A percentile compares a stretch with the other conserved stretches of the same genome.
Conservation (phyloP, 2,797 vertebrate species). For the Poeciliopsis paucimaculata region DNA sequence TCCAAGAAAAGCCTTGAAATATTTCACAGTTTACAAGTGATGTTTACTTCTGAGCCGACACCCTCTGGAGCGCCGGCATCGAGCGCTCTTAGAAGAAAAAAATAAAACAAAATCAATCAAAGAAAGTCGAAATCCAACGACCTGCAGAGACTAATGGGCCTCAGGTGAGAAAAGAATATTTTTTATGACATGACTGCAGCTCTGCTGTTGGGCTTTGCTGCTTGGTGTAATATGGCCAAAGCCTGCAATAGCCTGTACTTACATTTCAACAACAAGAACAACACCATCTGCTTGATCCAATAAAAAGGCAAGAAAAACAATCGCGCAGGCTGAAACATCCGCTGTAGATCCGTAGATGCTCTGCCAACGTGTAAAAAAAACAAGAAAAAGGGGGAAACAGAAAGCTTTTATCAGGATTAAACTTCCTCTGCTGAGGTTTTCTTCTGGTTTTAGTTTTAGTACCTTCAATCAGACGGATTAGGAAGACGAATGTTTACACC, state of each 20-base stretch:
- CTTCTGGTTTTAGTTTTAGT: slow-evolving; percentile 27
- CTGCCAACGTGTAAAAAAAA: neutral
- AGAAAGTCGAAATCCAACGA: slow-evolving; percentile 28
- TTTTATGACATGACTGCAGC: neutral
- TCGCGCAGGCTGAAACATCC: slow-evolving; percentile 4
- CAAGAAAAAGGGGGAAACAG: neutral
- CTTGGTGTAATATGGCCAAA: slow-evolving; percentile 26
- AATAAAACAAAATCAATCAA: slow-evolving; percentile 37
- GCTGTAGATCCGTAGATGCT: neutral
- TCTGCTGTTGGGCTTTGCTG: slow-evolving; percentile 7
- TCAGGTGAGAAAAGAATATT: slow-evolving; percentile 25
- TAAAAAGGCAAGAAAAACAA: slow-evolving; percentile 15
- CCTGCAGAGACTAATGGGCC: slow-evolving; percentile 22
- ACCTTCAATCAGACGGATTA: slow-evolving; percentile 34
- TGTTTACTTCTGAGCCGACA: slow-evolving; percentile 54
- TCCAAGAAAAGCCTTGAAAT: slow-evolving; percentile 32
- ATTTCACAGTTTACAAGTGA: slow-evolving; percentile 52
- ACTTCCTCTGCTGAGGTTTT: slow-evolving; percentile 23
- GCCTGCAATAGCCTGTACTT: neutral
- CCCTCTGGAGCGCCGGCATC: slow-evolving; percentile 43
- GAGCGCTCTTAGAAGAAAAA: slow-evolving; percentile 16
- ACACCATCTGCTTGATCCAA: slow-evolving; percentile 16
- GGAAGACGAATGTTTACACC: slow-evolving; percentile 4
- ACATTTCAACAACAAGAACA: slow-evolving; percentile 33
- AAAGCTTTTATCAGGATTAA: slow-evolving; percentile 38